phyloP scores from a whole-genome alignment of 2,888 invertebrate species.

The Tanypteryx hageni region DNA sequence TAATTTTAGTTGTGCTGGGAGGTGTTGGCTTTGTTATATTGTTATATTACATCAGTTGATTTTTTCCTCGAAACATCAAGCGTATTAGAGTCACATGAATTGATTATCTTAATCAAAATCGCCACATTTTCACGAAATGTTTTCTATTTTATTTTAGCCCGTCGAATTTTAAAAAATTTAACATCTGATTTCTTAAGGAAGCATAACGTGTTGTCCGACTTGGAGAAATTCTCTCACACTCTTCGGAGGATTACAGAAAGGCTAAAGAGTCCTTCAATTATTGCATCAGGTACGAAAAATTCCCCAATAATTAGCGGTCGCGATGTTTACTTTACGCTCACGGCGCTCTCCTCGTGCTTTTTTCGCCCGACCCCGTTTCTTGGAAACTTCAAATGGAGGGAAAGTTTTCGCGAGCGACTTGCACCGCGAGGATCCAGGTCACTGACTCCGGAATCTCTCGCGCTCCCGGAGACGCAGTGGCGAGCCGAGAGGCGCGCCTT shows the following conservation, averaged over 20 bases:
- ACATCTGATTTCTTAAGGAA: too few species aligned
- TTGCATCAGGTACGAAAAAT: neutral
- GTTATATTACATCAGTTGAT: too few species aligned
- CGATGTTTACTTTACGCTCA: neutral
- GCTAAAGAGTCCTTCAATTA: neutral
- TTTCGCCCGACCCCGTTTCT: neutral
- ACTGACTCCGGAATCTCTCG: neutral
- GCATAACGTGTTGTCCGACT: too few species aligned
- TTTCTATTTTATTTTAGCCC: too few species aligned
- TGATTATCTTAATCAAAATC: too few species aligned
- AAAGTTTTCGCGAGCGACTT: conserved; percentile 1
- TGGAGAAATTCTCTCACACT: neutral
- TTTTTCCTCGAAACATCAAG: too few species aligned
- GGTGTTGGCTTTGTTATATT: too few species aligned
- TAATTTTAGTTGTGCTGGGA: too few species aligned
- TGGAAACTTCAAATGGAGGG: neutral
- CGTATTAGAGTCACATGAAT: too few species aligned
- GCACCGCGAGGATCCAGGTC: neutral
- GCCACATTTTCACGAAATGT: too few species aligned
- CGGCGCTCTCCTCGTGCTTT: neutral
- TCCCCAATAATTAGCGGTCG: neutral
- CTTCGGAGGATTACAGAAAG: neutral
- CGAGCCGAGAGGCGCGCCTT: neutral
- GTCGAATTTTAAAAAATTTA: too few species aligned
- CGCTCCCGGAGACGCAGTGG: neutral